phyloP scores from a whole-genome alignment of 2,113 vertebrate species.

The Ptilorrhoa leucosticta region DNA sequence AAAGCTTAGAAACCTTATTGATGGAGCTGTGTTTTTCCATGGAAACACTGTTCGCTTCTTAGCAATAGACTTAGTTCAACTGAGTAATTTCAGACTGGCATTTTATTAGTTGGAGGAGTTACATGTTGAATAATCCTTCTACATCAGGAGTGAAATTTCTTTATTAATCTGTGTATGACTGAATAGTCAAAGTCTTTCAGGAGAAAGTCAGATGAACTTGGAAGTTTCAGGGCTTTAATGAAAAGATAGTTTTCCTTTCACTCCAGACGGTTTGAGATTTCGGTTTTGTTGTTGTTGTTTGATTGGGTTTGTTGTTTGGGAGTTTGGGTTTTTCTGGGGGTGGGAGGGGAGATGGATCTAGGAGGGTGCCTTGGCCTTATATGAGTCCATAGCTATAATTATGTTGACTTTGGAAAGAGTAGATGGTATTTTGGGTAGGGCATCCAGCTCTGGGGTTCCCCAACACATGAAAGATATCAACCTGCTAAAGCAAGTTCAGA shows the following conservation, averaged over 20 bases:
- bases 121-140: not conserved
- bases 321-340: not conserved
- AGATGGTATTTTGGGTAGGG: not conserved
- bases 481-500: not conserved
- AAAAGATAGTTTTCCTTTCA: not conserved
- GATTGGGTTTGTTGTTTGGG: not conserved
- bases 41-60: not conserved
- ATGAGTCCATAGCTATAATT: not conserved
- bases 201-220: not conserved
- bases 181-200: not conserved
- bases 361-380: not conserved
- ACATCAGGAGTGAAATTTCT: not conserved
- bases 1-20: not conserved
- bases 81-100: not conserved
- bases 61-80: not conserved
- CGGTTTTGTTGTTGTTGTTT: not conserved
- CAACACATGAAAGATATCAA: not conserved
- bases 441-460: not conserved
- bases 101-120: not conserved
- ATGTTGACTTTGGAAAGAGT: not conserved
- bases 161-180: not conserved
- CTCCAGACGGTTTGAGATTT: not conserved
- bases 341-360: accelerated
- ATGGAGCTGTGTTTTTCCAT: not conserved
- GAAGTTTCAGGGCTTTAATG: not conserved